Evolutionary conservation across 35 echinoderm and acorn worm genomes (phyloP), one percentile per base, ranked within the genome.

Genomic region (Anneissia japonica): DNA sequence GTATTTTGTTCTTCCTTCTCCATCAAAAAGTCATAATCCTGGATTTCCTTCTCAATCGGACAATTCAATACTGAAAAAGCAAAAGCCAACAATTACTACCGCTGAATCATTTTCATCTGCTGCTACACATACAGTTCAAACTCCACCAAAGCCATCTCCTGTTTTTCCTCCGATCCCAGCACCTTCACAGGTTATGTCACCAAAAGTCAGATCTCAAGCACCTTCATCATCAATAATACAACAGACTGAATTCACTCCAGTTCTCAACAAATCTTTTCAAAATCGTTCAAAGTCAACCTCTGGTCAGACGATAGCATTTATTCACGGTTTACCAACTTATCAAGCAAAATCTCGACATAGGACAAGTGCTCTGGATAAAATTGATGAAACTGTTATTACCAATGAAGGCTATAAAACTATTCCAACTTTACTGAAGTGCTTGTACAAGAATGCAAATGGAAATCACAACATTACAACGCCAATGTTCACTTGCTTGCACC

Each of bases 1-100:
- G 74, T 86, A 87, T 74, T 97, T 97, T 75, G 84, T 97, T 77
- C 43, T 97, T 35, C 94, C 94, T 16, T 92, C 90, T 77, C 94
- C 94, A 51, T 97, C 94, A 55, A 80, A 87, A 85, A 84, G 84
- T 35, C 94, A 97, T 36, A 75, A 87, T 64, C 94, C 94, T 41
- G 80, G 86, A 56, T 93, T 93, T 74, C 91, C 91, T 77, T 77
- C 75, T 16, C 75, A 19, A 77, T 33, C 6, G 30, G 75, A 35
- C 33, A 77, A 35, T 33, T 39, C 11, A 21, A 4, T 30, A 38
- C 35, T 81, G 35, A 30, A 36, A 21, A 39, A 36, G 21, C 38
- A 36, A 11, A 9, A 26, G 23, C 36, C 79, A 37, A 26, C 28
- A 9, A 36, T 38, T 39, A 32, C 1, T 21, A 81, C 35, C 38